Evolutionary conservation across 2,888 invertebrate genomes (phyloP).

Genomic region (Rotaria socialis): DNA sequence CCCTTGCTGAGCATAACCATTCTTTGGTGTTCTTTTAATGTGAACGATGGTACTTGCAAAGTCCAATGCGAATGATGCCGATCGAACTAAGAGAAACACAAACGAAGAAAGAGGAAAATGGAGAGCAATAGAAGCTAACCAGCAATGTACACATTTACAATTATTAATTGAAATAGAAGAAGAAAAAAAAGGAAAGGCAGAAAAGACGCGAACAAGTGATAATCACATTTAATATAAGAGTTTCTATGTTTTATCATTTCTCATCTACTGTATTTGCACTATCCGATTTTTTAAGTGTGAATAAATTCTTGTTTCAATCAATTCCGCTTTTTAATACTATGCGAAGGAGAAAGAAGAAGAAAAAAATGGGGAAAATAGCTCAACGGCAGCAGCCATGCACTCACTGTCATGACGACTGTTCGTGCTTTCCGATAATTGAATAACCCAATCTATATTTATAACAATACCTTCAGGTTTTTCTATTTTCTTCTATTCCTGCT

Average conservation of each 20-base stretch:
- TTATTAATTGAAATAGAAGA: too few species aligned
- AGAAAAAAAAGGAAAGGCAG: not conserved
- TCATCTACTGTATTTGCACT: not conserved
- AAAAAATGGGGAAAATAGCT: not conserved
- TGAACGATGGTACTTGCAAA: not conserved
- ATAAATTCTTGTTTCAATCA: not conserved
- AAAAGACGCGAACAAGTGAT: not conserved
- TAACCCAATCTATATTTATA: not conserved
- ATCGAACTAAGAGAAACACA: not conserved
- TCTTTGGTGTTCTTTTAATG: not conserved
- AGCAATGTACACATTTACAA: too few species aligned
- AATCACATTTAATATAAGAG: not conserved
- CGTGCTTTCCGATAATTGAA: slow-evolving; percentile 7
- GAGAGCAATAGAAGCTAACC: too few species aligned
- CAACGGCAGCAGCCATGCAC: not conserved
- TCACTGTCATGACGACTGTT: not conserved
- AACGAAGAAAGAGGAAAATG: not conserved
- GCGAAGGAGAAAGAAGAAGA: not conserved
- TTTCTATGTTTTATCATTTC: not conserved
- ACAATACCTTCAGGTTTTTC: not conserved
- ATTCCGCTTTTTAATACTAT: not conserved
- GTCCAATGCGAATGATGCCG: not conserved
- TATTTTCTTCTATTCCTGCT: not conserved
- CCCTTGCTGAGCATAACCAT: not conserved
- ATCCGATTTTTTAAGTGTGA: not conserved